A percentile compares a stretch with the other conserved stretches of the same genome.
Evolutionary conservation across 2,888 invertebrate genomes (phyloP).

Genomic region (Thymelicus acteon): DNA sequence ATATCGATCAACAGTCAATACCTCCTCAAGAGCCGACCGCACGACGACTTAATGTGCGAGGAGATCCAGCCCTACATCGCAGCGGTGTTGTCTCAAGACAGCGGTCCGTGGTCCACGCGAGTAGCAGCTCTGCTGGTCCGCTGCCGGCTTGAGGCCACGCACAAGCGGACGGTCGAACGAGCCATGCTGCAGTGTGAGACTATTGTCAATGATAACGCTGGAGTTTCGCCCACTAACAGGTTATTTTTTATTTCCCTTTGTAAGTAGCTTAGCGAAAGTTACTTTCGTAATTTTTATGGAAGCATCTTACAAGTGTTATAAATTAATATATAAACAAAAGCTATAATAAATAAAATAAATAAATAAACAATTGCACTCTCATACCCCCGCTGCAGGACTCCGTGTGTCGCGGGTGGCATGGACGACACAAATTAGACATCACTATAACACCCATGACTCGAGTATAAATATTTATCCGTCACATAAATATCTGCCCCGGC

Average conservation of each 20-base stretch:
- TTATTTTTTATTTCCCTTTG: background rate
- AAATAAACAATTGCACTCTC: too few relatives aligned
- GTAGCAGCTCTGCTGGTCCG: conserved; percentile 90
- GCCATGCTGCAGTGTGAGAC: conserved; percentile 94
- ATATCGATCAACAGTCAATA: conserved; percentile 83
- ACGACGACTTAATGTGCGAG: conserved; percentile 92
- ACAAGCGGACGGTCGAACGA: conserved; percentile 93
- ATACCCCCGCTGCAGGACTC: too few relatives aligned
- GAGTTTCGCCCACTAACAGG: conserved; percentile 61
- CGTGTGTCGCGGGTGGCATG: too few relatives aligned
- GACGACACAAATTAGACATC: too few relatives aligned
- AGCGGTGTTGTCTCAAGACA: conserved; percentile 86
- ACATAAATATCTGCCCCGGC: too few relatives aligned
- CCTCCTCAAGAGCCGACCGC: conserved; percentile 89
- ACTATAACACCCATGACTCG: too few relatives aligned
- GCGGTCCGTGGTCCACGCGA: conserved; percentile 91
- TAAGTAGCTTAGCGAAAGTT: too few relatives aligned
- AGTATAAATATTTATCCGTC: too few relatives aligned
- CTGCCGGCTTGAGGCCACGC: conserved; percentile 90
- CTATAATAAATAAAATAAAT: too few relatives aligned
- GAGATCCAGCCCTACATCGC: conserved; percentile 92
- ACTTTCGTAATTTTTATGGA: too few relatives aligned
- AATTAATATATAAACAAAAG: too few relatives aligned
- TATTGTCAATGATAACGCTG: conserved; percentile 85
- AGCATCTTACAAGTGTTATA: too few relatives aligned